These are phyloP conservation scores for Danio tinwini DNA, from an alignment of 2,797 vertebrate species.

Conservation along the genomic window DNA sequence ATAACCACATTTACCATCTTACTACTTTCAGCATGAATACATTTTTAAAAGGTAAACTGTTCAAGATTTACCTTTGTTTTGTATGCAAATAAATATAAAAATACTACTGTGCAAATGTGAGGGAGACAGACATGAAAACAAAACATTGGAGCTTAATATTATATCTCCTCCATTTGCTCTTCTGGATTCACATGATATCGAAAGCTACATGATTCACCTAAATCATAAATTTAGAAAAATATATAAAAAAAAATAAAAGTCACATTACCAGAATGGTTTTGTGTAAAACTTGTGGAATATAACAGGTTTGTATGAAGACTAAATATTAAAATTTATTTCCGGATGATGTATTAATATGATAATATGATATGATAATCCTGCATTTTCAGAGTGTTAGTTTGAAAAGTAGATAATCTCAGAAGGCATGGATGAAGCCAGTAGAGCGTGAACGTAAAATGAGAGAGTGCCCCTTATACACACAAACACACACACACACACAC, in stretches of 20 bases:
- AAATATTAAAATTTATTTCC: slow-evolving; percentile 12
- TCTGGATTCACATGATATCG: background rate
- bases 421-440: slow-evolving; percentile 6
- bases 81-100: background rate
- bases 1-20: too few species aligned
- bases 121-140: background rate
- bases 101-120: background rate
- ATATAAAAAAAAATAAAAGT: slow-evolving; percentile 6
- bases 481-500: slow-evolving; percentile 28
- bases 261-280: background rate
- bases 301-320: background rate
- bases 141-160: background rate
- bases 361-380: too few species aligned
- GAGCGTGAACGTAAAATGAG: slow-evolving; percentile 26
- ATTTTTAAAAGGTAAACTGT: too few species aligned
- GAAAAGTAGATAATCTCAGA: slow-evolving; percentile 28
- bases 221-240: too few species aligned
- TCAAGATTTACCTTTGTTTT: too few species aligned
- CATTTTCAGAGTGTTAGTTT: slow-evolving; percentile 6
- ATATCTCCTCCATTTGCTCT: background rate
- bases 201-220: background rate
- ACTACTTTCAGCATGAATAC: too few species aligned
- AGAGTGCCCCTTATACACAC: slow-evolving; percentile 46
- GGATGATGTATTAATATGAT: slow-evolving; percentile 1
- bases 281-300: background rate